Conservation (phyloP, 2,888 invertebrate genomes). For the Agonopterix arenella region DNA sequence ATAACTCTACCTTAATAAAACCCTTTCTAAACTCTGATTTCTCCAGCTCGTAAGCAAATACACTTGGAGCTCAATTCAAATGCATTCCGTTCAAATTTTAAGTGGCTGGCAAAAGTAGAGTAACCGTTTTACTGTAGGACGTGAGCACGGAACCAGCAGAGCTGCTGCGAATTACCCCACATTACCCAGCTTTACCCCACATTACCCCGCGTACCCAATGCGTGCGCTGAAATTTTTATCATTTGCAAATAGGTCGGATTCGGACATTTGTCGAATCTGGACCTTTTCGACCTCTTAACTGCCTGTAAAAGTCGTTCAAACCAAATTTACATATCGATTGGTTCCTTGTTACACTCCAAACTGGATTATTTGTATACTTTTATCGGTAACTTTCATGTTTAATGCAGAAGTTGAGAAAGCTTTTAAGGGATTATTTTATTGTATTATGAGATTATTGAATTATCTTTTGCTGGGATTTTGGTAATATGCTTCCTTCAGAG, state of each 20-base stretch:
- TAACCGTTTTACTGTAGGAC: neutral
- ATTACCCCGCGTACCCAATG: slow-evolving; percentile 1
- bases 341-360: no score
- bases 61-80: neutral
- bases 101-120: neutral
- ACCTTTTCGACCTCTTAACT: slow-evolving; percentile 1
- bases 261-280: neutral
- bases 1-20: no score
- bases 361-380: no score
- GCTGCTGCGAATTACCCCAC: neutral
- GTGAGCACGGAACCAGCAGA: neutral
- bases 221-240: slow-evolving; percentile 4
- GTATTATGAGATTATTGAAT: no score
- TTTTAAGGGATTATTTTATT: no score
- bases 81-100: neutral
- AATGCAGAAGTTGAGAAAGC: no score
- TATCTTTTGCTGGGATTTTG: no score
- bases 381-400: no score
- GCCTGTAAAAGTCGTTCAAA: neutral
- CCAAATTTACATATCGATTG: neutral
- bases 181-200: slow-evolving; percentile 1
- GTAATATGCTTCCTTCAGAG: no score
- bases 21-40: no score
- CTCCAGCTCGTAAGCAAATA: no score
- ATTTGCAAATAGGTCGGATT: neutral